phyloP scores from a whole-genome alignment of 2,888 invertebrate genomes.

The Adelognathus sp. region DNA sequence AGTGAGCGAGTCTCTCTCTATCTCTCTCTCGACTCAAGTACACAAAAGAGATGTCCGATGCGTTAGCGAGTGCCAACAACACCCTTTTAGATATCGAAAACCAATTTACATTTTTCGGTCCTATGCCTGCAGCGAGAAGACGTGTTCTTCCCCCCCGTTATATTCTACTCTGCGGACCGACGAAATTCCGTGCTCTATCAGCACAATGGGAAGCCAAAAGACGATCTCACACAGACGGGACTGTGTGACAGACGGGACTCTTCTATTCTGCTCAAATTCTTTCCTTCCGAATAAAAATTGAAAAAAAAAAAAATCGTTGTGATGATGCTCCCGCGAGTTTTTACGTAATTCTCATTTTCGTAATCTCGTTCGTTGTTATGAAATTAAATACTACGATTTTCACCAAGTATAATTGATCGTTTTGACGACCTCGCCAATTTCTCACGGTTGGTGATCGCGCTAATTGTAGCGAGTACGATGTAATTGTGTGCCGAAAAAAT shows the following conservation, averaged over 20 bases:
- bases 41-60: slow-evolving; percentile 38
- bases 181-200: slow-evolving; percentile 19
- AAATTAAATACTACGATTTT: not conserved
- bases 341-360: not conserved
- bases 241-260: not conserved
- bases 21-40: not conserved
- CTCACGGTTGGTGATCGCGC: slow-evolving; percentile 10
- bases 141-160: not conserved
- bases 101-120: slow-evolving; percentile 64
- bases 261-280: not conserved
- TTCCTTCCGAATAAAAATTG: not conserved
- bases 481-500: not conserved
- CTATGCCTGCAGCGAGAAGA: slow-evolving; percentile 49
- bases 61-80: slow-evolving; percentile 10
- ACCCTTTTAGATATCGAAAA: slow-evolving; percentile 49
- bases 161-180: not conserved
- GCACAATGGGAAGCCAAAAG: not conserved
- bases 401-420: not conserved
- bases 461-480: not conserved
- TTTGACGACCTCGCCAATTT: slow-evolving; percentile 1
- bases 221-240: not conserved
- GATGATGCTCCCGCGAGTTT: not conserved
- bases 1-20: not conserved
- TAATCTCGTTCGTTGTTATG: not conserved
- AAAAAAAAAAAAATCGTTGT: not conserved